phyloP scores from a whole-genome alignment of 2,888 invertebrate species.

The Drosophila ezoana region DNA sequence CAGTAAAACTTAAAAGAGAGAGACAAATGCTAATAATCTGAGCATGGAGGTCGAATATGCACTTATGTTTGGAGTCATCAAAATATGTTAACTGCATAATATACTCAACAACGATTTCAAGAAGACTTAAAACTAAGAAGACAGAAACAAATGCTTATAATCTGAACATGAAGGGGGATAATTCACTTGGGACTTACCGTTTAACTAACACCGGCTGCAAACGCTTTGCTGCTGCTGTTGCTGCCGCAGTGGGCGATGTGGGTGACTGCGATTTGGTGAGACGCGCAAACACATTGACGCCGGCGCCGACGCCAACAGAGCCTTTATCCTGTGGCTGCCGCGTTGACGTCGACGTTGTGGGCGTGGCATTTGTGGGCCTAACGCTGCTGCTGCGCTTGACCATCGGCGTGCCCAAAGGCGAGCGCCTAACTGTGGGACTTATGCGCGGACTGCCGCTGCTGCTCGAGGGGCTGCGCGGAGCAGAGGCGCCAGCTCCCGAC shows the following conservation, averaged over 20 bases:
- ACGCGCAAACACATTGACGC: slow-evolving; percentile 48
- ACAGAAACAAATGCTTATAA: no score
- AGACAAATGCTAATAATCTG: no score
- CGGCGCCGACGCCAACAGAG: slow-evolving; percentile 57
- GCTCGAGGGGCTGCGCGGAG: slow-evolving; percentile 19
- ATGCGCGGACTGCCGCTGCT: slow-evolving; percentile 53
- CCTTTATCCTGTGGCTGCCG: slow-evolving; percentile 81
- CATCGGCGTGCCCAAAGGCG: slow-evolving; percentile 62
- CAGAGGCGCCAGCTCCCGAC: no score
- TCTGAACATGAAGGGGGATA: no score
- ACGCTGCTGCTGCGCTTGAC: slow-evolving; percentile 37
- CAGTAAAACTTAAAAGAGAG: no score
- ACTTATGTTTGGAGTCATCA: no score
- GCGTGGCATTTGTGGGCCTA: slow-evolving; percentile 18
- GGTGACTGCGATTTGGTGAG: slow-evolving; percentile 38
- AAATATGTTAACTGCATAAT: no score
- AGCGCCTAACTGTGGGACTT: slow-evolving; percentile 62
- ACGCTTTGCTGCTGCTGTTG: slow-evolving; percentile 57
- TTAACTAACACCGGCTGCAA: slow-evolving; percentile 64
- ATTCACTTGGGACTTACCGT: slow-evolving; percentile 74
- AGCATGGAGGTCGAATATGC: no score
- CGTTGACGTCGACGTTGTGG: slow-evolving; percentile 46
- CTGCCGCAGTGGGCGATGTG: slow-evolving; percentile 61
- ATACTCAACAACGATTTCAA: no score
- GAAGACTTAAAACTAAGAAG: no score